Base-by-base conservation (phyloP, 1,140 invertebrate species). In the Cataglyphis hispanica region DNA sequence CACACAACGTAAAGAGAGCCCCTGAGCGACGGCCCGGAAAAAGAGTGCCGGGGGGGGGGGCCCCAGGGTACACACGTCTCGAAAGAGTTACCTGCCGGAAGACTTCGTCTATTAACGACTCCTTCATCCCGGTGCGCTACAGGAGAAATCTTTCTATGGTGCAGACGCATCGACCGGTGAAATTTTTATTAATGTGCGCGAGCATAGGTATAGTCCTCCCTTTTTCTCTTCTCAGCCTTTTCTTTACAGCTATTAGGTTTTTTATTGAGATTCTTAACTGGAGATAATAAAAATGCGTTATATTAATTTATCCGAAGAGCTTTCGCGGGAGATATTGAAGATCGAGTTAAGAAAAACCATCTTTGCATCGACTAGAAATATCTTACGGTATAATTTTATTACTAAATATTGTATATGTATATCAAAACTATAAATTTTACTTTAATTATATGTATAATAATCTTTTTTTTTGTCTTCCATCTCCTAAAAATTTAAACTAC, bases 31-130 rank as follows among this genome's bases (percentile, higher is more conserved):
- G 89, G 91, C 77, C 86, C 84, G 92, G 92, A 93, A 93, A 93
- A 80, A 63, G 70, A 74, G 34, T 58, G 22, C 87, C 72, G 84
- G 90, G 90, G 87, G 50, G 40, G 25, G 5, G 50, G 66, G 11
- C 53, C 84, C 46, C 69, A 27, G n/a, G 64, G 76, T 60, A 46
- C 66, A 58, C 61, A 63, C 43, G 13, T 50, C 46, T 77, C 80
- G 87, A 93, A 93, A 93, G 93, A 92, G 92, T 93, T 93, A 93
- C 93, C 92, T 93, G 91, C 63, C 11, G 40, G 53, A 77, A 53
- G 84, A 85, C 27, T 53, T 50, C 66, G 60, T 22, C 77, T 43
- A 72, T 84, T 34, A 74, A 67, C 83, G 60, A 58, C 78, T 22
- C 66, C 46, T 22, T 70, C 75, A 43, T 46, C 34, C 43, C 43